A percentile compares a stretch with the other conserved stretches of the same genome.
phyloP scores from a whole-genome alignment of 2,113 vertebrate species.

The Conger conger region DNA sequence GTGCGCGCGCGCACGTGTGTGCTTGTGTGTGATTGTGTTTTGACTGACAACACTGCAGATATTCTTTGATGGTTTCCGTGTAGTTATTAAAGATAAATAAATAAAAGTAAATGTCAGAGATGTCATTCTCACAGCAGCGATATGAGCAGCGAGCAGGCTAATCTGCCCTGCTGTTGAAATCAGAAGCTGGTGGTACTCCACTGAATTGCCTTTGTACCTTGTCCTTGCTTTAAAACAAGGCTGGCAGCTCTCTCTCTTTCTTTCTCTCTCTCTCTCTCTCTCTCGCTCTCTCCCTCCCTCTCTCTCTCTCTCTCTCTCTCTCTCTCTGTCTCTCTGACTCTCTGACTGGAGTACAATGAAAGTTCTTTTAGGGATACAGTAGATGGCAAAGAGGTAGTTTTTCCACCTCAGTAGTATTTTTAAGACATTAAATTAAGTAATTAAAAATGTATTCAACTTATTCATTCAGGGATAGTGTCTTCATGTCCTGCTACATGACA shows the following conservation, averaged over 20 bases:
- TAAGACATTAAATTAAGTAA: neutral
- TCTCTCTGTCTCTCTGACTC: neutral
- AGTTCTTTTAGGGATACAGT: neutral
- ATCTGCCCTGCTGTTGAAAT: neutral
- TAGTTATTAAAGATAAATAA: neutral
- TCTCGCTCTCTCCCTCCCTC: too few species aligned
- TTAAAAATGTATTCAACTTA: neutral
- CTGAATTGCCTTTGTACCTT: neutral
- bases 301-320: too few species aligned
- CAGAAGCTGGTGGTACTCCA: neutral
- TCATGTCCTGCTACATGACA: neutral
- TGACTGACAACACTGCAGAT: neutral
- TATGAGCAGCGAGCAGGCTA: neutral
- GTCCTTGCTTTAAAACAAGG: neutral
- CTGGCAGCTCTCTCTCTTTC: neutral
- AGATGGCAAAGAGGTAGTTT: neutral
- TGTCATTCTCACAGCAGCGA: neutral
- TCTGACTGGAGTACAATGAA: neutral
- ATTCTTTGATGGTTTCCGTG: neutral
- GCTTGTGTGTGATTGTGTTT: neutral
- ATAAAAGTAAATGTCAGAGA: neutral
- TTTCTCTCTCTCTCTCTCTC: too few species aligned
- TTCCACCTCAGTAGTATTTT: neutral
- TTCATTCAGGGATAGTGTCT: neutral
- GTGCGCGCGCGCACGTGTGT: too few species aligned